Conservation (phyloP, 2,888 invertebrate genomes). For the Odontomyia ornata region DNA sequence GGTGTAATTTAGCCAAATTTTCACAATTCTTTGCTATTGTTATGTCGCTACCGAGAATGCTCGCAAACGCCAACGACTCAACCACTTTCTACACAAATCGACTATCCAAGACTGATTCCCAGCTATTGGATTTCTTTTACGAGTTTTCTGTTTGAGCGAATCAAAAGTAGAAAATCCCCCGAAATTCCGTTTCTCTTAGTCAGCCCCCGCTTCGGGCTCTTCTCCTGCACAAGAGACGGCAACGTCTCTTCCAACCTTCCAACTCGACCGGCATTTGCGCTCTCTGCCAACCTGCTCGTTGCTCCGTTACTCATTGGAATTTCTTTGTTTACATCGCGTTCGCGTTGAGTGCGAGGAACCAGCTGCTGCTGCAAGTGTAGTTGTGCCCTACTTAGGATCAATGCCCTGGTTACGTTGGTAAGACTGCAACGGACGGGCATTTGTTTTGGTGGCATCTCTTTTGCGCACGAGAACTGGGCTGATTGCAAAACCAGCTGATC, state of each 20-base stretch:
- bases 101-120: conserved; percentile 61
- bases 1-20: background rate
- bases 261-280: background rate
- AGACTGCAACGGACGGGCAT: conserved; percentile 36
- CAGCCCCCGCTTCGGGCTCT: background rate
- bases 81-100: conserved; percentile 58
- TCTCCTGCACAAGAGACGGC: conserved; percentile 22
- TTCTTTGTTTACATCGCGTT: conserved; percentile 17
- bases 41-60: conserved; percentile 32
- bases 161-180: conserved; percentile 33
- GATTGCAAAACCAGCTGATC: conserved; percentile 46
- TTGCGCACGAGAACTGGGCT: conserved; percentile 1
- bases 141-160: conserved; percentile 37
- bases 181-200: conserved; percentile 22
- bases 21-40: conserved; percentile 54
- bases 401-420: conserved; percentile 9
- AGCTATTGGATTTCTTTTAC: conserved; percentile 29
- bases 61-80: background rate
- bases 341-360: background rate
- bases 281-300: background rate
- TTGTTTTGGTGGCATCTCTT: conserved; percentile 44
- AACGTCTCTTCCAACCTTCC: background rate
- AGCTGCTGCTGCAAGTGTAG: conserved; percentile 5
- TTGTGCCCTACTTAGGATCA: conserved; percentile 39
- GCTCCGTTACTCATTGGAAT: background rate